Evolutionary conservation across 2,113 vertebrate genomes (phyloP).

Genomic region (Podarcis raffonei): DNA sequence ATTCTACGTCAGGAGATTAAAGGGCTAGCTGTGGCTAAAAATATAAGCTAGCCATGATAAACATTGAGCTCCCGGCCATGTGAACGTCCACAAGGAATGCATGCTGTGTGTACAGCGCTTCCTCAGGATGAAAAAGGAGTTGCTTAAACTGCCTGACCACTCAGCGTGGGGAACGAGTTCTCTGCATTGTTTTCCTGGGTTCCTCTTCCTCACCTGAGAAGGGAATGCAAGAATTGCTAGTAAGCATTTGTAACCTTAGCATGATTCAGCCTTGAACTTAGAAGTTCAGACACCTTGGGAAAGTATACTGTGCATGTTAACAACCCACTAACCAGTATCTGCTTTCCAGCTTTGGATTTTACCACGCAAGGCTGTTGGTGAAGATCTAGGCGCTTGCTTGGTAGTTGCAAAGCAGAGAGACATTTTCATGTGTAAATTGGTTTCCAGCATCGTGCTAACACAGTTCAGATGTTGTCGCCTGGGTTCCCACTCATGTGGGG

Average conservation of each 20-base stretch:
- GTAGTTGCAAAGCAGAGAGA: not conserved
- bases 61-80: not conserved
- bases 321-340: not conserved
- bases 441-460: not conserved
- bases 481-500: too few species aligned
- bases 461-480: too few species aligned
- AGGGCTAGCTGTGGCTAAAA: conserved; percentile 19
- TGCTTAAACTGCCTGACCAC: not conserved
- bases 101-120: not conserved
- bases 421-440: not conserved
- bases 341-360: not conserved
- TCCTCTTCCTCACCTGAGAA: not conserved
- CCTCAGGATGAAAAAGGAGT: not conserved
- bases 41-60: conserved; percentile 17
- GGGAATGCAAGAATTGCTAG: not conserved
- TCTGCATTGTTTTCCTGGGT: too few species aligned
- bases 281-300: not conserved
- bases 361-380: not conserved
- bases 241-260: not conserved
- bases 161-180: not conserved
- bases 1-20: conserved; percentile 6
- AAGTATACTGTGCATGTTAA: too few species aligned
- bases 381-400: not conserved
- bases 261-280: not conserved
- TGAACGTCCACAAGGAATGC: not conserved